Base-by-base conservation (phyloP, 1,140 invertebrate genomes). In the Bursaphelenchus mucronatus region DNA sequence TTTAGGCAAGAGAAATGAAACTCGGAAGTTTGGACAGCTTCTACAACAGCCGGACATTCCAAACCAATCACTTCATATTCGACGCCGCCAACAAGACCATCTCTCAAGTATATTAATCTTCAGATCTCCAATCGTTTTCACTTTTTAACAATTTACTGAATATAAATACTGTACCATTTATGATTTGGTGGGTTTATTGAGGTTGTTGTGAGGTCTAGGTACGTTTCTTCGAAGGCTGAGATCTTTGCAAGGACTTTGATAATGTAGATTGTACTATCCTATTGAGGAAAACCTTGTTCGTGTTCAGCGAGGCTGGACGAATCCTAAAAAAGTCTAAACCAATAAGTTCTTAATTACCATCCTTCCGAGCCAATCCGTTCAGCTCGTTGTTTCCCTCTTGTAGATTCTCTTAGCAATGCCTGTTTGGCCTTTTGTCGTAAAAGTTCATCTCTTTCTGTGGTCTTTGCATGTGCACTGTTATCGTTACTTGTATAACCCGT, bases 41-140 rank as follows among this genome's bases (percentile, higher is more conserved):
- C 82, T 97, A 93, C 76, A 88, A 91, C 21, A 95, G 92, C 75
- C 87, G 90, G 53, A 85, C 95, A 70, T 98, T 97, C 82, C 88
- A 88, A 76, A 85, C 86, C n/a, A 95, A 97, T 81, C 88, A 90
- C 74, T 97, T 92, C 76, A 83, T 85, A 5, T 93, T 92, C 74
- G 91, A 97, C 83, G 30, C 30, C 30, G 30, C 30, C 30, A 30
- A 30, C 30, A 30, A 30, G 30, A 30, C 30, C 5, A 30, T 30
- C 30, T 30, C 30, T 30, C 30, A 30, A 30, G 30, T 30, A 30
- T 30, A 30, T 30, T 30, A 30, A 30, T 30, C 30, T 30, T 30
- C 30, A 30, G 30, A 30, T 30, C 30, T 30, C 30, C 30, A 30
- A 30, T 30, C 30, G 5, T 5, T 30, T 30, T 30, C 30, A 30